Evolutionary conservation across 2,888 invertebrate species (phyloP), one percentile per base, ranked within the genome.

Genomic region (Chironomus tentans): DNA sequence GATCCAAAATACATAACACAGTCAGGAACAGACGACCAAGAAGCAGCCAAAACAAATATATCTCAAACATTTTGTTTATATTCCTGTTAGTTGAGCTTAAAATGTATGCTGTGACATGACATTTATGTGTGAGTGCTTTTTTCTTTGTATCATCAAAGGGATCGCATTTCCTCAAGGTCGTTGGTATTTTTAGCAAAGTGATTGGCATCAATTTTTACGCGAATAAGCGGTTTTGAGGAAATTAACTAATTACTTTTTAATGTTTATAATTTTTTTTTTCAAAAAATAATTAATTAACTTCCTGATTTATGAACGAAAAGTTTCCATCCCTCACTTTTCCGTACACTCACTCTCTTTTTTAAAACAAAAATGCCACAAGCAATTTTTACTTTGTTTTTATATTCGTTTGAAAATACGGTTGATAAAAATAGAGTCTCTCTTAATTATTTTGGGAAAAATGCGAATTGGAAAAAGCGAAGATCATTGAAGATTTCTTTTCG

Each of bases 401-500:
- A 65, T 65, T 65, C 13, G 65, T 22, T 65, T 65, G 13, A 18
- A 65, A 65, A 65, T 18, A 18, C 24, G 22, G n/a, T 13, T 24
- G 65, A 38, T 73, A 73, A 73, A 73, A 73, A 73, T 73, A 73
- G 72, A 73, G 24, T 62, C 61, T 73, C 61, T 73, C 65, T 73
- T 73, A 62, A 73, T 73, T 73, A 73, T 73, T 73, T 73, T 73
- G n/a, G 46, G 72, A 56, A 56, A 15, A 56, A 28, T 18, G n/a
- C 61, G 72, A 73, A 73, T 62, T 73, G 72, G 72, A 73, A 62
- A 62, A 38, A 73, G 48, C 28, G 21, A 46, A 24, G 6, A 46
- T 15, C 15, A 62, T 73, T 24, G 62, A 73, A 24, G 62, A 56
- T 71, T 71, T 56, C 28, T 18, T 50, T 50, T 50, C 18, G 7